Conservation (phyloP, 2,888 invertebrate species). For the Tetragonula carbonaria region DNA sequence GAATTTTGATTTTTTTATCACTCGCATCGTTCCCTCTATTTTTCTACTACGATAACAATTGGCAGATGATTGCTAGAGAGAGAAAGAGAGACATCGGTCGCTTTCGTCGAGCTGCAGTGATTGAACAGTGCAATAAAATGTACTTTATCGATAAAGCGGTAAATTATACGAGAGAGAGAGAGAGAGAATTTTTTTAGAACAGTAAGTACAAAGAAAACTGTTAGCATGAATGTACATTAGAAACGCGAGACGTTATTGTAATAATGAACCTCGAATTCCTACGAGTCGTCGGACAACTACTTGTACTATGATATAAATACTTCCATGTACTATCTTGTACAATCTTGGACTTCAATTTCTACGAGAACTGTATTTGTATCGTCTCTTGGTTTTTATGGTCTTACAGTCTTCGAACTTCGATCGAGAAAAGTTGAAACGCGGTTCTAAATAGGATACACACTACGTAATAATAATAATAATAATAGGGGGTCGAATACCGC, state of each 20-base stretch:
- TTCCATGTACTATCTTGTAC: conserved; percentile 35
- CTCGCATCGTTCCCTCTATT: conserved; percentile 65
- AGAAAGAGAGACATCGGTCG: conserved; percentile 17
- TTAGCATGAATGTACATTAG: conserved; percentile 54
- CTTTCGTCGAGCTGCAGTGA: conserved; percentile 64
- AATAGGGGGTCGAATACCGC: not conserved
- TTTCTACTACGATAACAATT: conserved; percentile 64
- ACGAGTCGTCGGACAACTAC: conserved; percentile 30
- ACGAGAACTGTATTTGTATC: conserved; percentile 32
- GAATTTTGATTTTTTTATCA: conserved; percentile 62
- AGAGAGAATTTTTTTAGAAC: conserved; percentile 53
- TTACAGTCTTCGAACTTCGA: conserved; percentile 34
- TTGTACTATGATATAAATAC: conserved; percentile 31
- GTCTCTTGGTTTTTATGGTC: conserved; percentile 35
- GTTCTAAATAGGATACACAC: conserved; percentile 19
- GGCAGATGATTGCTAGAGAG: conserved; percentile 22
- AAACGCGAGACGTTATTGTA: conserved; percentile 29
- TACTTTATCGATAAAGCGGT: conserved; percentile 71
- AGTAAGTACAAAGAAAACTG: conserved; percentile 73
- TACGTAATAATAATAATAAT: not conserved
- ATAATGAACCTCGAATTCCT: conserved; percentile 47
- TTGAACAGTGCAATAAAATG: conserved; percentile 77
- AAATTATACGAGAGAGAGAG: conserved; percentile 48
- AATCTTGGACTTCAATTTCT: conserved; percentile 41
- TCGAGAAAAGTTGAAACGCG: conserved; percentile 7